Percentiles rank a stretch among this genome's conserved stretches.
phyloP scores from a whole-genome alignment of 1,140 invertebrate species.

The Drosophila saltans region DNA sequence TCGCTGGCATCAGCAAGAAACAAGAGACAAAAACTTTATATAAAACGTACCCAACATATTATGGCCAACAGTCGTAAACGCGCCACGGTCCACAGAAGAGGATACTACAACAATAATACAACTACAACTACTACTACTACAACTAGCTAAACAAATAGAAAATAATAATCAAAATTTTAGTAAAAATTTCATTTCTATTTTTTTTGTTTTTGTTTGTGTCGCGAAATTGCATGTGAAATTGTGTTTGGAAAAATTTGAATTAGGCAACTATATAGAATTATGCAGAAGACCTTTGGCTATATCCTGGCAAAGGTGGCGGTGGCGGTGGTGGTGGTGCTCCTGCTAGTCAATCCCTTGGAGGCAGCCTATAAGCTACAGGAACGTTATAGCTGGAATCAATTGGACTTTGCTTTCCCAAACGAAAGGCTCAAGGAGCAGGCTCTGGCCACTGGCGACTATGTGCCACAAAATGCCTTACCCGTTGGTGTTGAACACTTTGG shows the following conservation, averaged over 20 bases:
- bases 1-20: slow-evolving; percentile 23
- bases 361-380: slow-evolving; percentile 86
- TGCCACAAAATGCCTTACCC: slow-evolving; percentile 90
- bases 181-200: background rate
- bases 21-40: slow-evolving; percentile 62
- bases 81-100: slow-evolving; percentile 54
- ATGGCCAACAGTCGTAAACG: slow-evolving; percentile 68
- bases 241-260: background rate
- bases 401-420: slow-evolving; percentile 90
- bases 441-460: slow-evolving; percentile 86
- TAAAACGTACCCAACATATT: slow-evolving; percentile 61
- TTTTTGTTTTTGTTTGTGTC: slow-evolving; percentile 13
- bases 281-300: background rate
- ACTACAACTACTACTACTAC: no score
- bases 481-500: slow-evolving; percentile 91
- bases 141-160: slow-evolving; percentile 10
- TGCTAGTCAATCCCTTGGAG: slow-evolving; percentile 27
- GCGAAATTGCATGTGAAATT: background rate
- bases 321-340: slow-evolving; percentile 34
- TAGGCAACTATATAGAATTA: background rate
- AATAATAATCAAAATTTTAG: background rate
- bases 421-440: slow-evolving; percentile 86
- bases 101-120: slow-evolving; percentile 22
- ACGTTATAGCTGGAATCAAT: slow-evolving; percentile 88
- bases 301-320: slow-evolving; percentile 8